Evolutionary conservation across 2,888 invertebrate genomes (phyloP).

Genomic region (Lysandra coridon): DNA sequence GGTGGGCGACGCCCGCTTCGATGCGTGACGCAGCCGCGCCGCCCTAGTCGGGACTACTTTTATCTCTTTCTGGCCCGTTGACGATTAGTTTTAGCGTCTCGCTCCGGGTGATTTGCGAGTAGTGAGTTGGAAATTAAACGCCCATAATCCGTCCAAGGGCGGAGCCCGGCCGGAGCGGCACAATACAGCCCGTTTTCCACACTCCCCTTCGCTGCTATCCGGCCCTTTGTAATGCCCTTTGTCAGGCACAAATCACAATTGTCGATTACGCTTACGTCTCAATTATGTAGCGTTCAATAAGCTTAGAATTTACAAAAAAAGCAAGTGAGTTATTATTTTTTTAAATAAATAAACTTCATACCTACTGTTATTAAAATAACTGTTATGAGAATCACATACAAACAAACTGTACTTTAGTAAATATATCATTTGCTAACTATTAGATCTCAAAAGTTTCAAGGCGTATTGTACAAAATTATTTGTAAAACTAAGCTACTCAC

Average conservation of each 20-base stretch:
- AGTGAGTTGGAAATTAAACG: conserved; percentile 44
- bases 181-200: conserved; percentile 49
- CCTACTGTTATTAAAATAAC: neutral
- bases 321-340: neutral
- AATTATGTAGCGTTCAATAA: conserved; percentile 38
- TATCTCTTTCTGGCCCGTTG: conserved; percentile 39
- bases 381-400: neutral
- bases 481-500: no score
- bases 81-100: conserved; percentile 38
- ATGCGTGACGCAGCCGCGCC: conserved; percentile 49
- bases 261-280: conserved; percentile 47
- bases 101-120: conserved; percentile 35
- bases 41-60: conserved; percentile 46
- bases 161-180: conserved; percentile 47
- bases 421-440: neutral
- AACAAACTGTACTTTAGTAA: neutral
- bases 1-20: conserved; percentile 59
- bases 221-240: conserved; percentile 57
- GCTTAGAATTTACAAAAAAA: conserved; percentile 20
- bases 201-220: conserved; percentile 51
- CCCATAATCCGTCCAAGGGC: conserved; percentile 49
- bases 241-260: conserved; percentile 56
- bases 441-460: neutral
- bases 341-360: conserved; percentile 12
- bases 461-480: no score